Conservation (phyloP, 2,113 vertebrate genomes). For the Hippocampus barbouri region DNA sequence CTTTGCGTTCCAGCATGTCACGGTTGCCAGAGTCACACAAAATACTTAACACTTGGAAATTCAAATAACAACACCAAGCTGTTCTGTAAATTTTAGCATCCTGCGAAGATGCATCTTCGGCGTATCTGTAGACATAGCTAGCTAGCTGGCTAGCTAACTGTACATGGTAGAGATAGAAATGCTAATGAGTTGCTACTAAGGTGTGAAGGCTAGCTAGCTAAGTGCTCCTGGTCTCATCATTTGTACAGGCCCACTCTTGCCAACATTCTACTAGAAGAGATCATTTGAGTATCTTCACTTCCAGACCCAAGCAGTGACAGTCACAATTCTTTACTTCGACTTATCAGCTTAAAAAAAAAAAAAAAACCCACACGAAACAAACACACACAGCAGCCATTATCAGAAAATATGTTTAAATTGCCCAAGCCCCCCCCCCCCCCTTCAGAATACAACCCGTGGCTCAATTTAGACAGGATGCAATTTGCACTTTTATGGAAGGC, state of each 20-base stretch:
- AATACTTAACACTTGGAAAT: too few species aligned
- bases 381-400: background rate
- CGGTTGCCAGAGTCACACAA: too few species aligned
- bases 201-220: background rate
- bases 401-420: slow-evolving; percentile 17
- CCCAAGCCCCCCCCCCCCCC: slow-evolving; percentile 1
- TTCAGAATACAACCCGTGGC: slow-evolving; percentile 22
- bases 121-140: too few species aligned
- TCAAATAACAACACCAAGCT: too few species aligned
- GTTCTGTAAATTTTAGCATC: too few species aligned
- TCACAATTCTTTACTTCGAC: slow-evolving; percentile 17
- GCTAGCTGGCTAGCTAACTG: too few species aligned
- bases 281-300: background rate
- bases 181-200: too few species aligned
- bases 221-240: background rate
- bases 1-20: too few species aligned
- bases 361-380: too few species aligned
- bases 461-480: slow-evolving; percentile 22
- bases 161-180: too few species aligned
- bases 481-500: slow-evolving; percentile 39
- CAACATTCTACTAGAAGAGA: background rate
- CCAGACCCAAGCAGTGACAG: slow-evolving; percentile 1
- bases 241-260: background rate
- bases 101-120: too few species aligned
- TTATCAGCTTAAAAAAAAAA: slow-evolving; percentile 24